Conservation (phyloP, 2,888 invertebrate genomes). For the Cephus runcator region DNA sequence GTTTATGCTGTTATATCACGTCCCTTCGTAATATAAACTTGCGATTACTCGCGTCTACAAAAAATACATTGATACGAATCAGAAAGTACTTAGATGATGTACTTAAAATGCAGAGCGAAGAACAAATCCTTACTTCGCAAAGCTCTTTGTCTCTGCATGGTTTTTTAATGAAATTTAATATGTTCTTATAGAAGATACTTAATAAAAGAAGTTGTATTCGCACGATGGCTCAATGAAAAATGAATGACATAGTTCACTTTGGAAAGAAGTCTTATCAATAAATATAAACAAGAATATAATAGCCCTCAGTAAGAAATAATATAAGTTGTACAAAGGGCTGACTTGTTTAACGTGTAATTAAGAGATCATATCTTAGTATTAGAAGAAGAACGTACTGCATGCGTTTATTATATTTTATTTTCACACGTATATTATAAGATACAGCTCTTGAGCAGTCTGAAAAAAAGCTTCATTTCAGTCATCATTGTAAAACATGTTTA, state of each 20-base stretch:
- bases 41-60: neutral
- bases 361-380: neutral
- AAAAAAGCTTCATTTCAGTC: neutral
- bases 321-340: neutral
- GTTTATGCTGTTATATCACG: neutral
- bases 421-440: neutral
- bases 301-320: neutral
- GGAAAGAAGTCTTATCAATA: neutral
- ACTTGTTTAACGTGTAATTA: neutral
- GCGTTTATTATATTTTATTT: neutral
- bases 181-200: neutral
- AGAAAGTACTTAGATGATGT: neutral
- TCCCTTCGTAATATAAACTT: neutral
- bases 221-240: neutral
- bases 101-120: neutral
- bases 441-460: neutral
- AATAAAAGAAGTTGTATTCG: neutral
- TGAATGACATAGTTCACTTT: neutral
- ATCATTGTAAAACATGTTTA: neutral
- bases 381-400: neutral
- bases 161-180: neutral
- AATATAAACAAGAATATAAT: neutral
- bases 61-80: neutral
- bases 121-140: neutral
- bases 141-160: neutral